These are phyloP conservation scores for Chaetodon auriga DNA, from an alignment of 2,113 vertebrate genomes.

Conservation along the genomic window DNA sequence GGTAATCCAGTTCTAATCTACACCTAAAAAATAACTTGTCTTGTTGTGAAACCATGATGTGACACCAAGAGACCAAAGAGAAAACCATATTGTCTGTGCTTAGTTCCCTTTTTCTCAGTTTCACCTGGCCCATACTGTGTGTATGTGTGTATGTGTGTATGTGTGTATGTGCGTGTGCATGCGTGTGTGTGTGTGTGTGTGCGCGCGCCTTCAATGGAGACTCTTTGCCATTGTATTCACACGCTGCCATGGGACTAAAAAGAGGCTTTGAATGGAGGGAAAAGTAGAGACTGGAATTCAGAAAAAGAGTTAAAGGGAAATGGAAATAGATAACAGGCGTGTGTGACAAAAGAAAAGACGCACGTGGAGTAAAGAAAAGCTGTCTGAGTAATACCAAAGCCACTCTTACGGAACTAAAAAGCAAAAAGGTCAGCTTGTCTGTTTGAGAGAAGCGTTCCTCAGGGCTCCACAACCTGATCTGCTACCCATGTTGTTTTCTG, in stretches of 20 bases:
- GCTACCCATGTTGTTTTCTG: constrained; percentile 31
- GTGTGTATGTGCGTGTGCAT: background rate
- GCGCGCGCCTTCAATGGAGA: background rate
- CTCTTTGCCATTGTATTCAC: constrained; percentile 24
- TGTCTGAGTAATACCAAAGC: constrained; percentile 45
- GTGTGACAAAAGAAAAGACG: constrained; percentile 25
- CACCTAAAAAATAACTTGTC: no score
- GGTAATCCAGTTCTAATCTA: no score
- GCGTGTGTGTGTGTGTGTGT: background rate
- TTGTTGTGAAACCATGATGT: no score
- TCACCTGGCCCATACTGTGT: background rate
- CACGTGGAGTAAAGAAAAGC: constrained; percentile 10
- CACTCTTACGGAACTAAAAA: constrained; percentile 58
- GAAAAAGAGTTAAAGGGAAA: constrained; percentile 31
- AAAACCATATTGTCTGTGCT: no score
- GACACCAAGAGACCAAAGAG: no score
- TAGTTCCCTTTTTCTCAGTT: no score
- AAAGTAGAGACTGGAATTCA: constrained; percentile 9
- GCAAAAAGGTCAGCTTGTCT: constrained; percentile 67
- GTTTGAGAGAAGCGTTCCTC: constrained; percentile 34
- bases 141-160: background rate
- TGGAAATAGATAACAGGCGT: constrained; percentile 19
- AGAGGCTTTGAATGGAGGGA: background rate
- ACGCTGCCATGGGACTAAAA: constrained; percentile 1
- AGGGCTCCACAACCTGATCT: constrained; percentile 38